Percentiles rank a stretch among this genome's conserved stretches.
These are phyloP conservation scores for Hyperopisus bebe DNA, from an alignment of 2,113 vertebrate genomes.

Conservation along the genomic window DNA sequence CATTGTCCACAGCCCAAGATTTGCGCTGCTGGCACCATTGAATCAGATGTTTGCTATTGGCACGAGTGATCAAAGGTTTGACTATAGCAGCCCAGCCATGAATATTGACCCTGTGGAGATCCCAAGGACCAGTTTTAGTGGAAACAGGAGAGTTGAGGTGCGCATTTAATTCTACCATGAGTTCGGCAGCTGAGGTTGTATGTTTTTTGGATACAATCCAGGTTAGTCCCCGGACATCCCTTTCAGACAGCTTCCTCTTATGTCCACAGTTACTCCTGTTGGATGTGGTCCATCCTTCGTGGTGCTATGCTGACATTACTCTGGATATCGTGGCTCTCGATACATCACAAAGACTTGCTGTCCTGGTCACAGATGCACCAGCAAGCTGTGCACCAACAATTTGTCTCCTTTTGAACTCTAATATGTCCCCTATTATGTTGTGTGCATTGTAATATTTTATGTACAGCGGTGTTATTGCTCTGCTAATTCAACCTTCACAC, in stretches of 20 bases:
- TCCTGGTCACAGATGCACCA: not conserved
- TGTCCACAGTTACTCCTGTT: not conserved
- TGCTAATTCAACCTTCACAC: not conserved
- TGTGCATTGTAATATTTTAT: not conserved
- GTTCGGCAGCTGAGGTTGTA: not conserved
- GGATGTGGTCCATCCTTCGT: not conserved
- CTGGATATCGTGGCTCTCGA: not conserved
- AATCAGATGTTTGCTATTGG: not conserved
- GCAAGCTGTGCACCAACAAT: not conserved
- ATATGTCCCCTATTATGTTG: not conserved
- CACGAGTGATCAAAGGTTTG: not conserved
- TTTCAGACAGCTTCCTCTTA: not conserved
- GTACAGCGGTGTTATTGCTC: not conserved
- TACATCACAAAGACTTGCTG: not conserved
- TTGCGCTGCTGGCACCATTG: not conserved
- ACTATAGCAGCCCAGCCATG: not conserved
- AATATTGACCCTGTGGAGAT: not conserved
- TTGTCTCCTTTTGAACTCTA: not conserved
- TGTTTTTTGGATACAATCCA: not conserved
- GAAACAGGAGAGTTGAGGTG: not conserved
- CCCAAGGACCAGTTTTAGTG: not conserved
- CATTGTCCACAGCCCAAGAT: not conserved
- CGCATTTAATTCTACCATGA: not conserved
- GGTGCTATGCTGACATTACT: not conserved
- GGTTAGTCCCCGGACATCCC: not conserved